A percentile compares a stretch with the other conserved stretches of the same genome.
Conservation (phyloP, 1,140 invertebrate genomes). For the Heliconius melpomene region DNA sequence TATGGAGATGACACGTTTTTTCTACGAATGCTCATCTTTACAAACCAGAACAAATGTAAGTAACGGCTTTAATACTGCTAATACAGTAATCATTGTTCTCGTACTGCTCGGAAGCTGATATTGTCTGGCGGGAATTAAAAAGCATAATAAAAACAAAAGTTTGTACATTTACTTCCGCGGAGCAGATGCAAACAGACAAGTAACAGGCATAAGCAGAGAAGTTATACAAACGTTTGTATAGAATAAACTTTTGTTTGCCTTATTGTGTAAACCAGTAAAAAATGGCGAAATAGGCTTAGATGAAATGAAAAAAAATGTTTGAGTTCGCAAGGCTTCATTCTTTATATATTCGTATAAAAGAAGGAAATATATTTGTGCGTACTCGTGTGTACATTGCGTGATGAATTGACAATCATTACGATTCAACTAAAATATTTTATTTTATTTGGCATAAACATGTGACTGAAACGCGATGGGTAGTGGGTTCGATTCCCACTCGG, state of each 20-base stretch:
- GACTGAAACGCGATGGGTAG: no score
- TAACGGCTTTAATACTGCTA: constrained; percentile 25
- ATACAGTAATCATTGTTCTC: constrained; percentile 24
- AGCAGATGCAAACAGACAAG: constrained; percentile 35
- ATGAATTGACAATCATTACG: not conserved
- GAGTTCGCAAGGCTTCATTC: not conserved
- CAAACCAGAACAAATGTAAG: constrained; percentile 22
- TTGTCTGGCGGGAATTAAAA: constrained; percentile 35
- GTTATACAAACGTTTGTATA: constrained; percentile 40
- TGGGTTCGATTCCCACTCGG: no score
- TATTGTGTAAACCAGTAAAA: constrained; percentile 58
- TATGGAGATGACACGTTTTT: constrained; percentile 62
- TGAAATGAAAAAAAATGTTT: constrained; percentile 43
- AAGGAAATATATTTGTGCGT: no score
- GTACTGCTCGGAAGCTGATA: constrained; percentile 25
- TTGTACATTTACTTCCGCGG: constrained; percentile 28
- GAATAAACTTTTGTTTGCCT: constrained; percentile 62
- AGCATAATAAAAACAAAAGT: constrained; percentile 37
- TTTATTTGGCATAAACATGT: no score
- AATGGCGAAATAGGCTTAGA: constrained; percentile 56
- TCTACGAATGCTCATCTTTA: constrained; percentile 46
- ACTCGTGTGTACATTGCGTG: no score
- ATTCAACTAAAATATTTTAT: no score
- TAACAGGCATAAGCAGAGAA: constrained; percentile 34
- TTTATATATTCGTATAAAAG: no score